Percentiles rank a stretch among this genome's conserved stretches.
Evolutionary conservation across 2,113 vertebrate species (phyloP).

Genomic region (Hipposideros armiger): DNA sequence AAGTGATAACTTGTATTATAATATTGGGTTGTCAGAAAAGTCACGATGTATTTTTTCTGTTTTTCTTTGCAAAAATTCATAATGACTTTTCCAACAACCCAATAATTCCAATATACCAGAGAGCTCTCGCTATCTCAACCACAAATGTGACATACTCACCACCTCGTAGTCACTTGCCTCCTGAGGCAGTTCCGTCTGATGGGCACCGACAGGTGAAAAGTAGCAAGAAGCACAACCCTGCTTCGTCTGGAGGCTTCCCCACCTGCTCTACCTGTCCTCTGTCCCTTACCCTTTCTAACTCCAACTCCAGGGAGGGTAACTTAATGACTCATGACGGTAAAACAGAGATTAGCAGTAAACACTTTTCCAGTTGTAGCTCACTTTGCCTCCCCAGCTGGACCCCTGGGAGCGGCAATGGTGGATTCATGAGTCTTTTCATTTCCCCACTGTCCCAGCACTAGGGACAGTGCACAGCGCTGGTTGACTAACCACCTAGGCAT

Average conservation of each 20-base stretch:
- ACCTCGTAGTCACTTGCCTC: background rate
- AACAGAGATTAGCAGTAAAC: background rate
- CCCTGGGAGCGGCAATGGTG: background rate
- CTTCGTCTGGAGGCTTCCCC: background rate
- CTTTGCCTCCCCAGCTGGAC: background rate
- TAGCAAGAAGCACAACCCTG: background rate
- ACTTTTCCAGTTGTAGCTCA: background rate
- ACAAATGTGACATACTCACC: background rate
- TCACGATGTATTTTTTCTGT: too few relatives aligned
- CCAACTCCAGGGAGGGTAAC: background rate
- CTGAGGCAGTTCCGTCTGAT: background rate
- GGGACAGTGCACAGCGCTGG: background rate
- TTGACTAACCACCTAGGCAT: background rate
- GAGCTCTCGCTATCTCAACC: background rate
- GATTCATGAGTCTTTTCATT: accelerated
- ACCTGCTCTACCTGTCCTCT: background rate
- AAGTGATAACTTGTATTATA: background rate
- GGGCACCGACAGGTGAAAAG: background rate
- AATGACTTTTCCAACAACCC: too few relatives aligned
- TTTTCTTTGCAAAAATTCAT: too few relatives aligned
- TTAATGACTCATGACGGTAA: background rate
- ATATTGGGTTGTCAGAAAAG: too few relatives aligned
- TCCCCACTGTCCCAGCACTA: background rate
- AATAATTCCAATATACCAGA: background rate
- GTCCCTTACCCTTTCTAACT: background rate